These are phyloP conservation scores for Rhinopomastus cyanomelas DNA, from an alignment of 2,113 vertebrate genomes.

Conservation along the genomic window DNA sequence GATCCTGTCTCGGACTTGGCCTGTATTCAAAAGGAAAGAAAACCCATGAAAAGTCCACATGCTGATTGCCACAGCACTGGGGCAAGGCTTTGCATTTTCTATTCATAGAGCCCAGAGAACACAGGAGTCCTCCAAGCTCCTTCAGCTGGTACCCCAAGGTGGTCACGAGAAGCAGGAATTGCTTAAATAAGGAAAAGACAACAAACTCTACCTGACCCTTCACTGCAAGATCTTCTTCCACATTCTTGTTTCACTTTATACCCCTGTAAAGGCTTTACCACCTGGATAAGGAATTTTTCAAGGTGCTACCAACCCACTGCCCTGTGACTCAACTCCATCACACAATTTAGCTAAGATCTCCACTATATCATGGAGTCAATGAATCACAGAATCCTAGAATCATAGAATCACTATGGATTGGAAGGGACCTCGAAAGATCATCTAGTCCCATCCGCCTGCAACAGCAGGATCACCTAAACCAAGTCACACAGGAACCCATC, in stretches of 20 bases:
- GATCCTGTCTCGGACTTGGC: constrained; percentile 86
- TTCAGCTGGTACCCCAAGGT: background rate
- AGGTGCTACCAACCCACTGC: background rate
- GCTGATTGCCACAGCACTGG: fast-evolving
- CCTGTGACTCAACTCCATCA: background rate
- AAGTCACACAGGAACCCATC: background rate
- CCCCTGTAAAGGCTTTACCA: background rate
- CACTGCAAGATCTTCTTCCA: background rate
- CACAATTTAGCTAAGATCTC: background rate
- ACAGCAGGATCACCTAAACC: no score
- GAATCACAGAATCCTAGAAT: no score
- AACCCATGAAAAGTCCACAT: background rate
- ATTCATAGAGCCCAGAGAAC: background rate
- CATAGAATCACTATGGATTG: background rate
- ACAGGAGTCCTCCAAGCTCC: background rate
- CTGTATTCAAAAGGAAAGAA: constrained; percentile 74
- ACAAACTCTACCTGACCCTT: background rate
- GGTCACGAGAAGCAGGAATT: background rate
- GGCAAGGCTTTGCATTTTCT: background rate
- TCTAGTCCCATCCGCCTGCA: fast-evolving
- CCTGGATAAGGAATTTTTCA: background rate
- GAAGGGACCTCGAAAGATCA: background rate
- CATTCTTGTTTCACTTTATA: background rate
- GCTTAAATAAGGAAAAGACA: background rate
- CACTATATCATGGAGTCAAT: fast-evolving